Base-by-base conservation (phyloP, 2,113 vertebrate species). In the Tyrannus savana region DNA sequence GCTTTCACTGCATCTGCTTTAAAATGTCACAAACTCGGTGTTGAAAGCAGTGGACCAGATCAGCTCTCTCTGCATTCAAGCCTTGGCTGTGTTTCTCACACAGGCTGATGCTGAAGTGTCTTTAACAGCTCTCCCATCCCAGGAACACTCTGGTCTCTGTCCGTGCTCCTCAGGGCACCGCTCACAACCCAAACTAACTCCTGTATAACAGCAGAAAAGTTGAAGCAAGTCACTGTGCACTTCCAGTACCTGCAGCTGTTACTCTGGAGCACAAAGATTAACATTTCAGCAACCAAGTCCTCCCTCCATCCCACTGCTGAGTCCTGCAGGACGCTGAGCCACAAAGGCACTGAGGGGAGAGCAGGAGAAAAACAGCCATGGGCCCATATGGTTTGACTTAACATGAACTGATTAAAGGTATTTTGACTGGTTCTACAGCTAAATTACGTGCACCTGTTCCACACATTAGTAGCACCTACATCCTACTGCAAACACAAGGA, bases 401-500 rank as follows among this genome's bases (percentile, higher is more conserved):
- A 95, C 86, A 82, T 31, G 42, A 96, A 94, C 90, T 93, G 97
- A 98, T 97, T 97, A 96, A 98, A 98, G 96, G 95, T 96, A 96
- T 97, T 97, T 96, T 95, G 96, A 83, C 88, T 68, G 72, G 92
- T 95, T 96, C 94, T 84, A 75, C 95, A 96, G 94, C 84, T 87
- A 96, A 97, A 97, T 97, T 96, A 96, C 84, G 47, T 58, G 90
- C 98, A 98, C 97, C 98, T 98, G 98, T 97, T 97, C 73, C 73
- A 90, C 79, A 35, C 79, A 56, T 62, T 96, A 95, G 88, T 35
- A 72, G 95, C 91, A 98, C 88, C 95, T 95, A 95, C 81, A 89
- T 6, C 30, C 64, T 47, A 69, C 72, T 44, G 78, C 84, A 95
- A 95, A 92, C 92, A 90, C 56, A 73, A 85, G 84, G 91, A 92